A percentile compares a stretch with the other conserved stretches of the same genome.
These are phyloP conservation scores for Acanthisitta chloris DNA, from an alignment of 2,113 vertebrate species.

Conservation along the genomic window DNA sequence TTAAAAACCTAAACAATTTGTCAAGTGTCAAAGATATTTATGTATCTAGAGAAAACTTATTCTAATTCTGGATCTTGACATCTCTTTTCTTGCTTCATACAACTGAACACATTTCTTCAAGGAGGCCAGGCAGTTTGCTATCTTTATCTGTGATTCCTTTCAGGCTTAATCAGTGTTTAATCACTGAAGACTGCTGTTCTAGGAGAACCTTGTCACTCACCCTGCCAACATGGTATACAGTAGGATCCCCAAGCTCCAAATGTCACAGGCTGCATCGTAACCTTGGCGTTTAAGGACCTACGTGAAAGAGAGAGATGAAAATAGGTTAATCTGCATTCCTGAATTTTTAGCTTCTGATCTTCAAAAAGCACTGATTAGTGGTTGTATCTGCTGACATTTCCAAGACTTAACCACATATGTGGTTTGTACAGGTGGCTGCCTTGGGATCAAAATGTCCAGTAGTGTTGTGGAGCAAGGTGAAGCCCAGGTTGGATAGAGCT, in stretches of 20 bases:
- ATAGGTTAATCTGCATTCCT: not conserved
- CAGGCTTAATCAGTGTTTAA: not conserved
- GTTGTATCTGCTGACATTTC: not conserved
- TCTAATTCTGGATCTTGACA: not conserved
- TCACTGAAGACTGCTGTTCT: not conserved
- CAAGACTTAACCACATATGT: not conserved
- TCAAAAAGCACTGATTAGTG: not conserved
- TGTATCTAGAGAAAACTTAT: not conserved
- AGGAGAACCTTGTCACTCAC: conserved; percentile 53
- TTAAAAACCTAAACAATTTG: not conserved
- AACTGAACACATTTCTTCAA: not conserved
- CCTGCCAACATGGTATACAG: conserved; percentile 95
- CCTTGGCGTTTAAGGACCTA: conserved; percentile 94
- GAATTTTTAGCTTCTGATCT: not conserved
- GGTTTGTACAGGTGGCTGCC: not conserved
- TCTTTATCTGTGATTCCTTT: not conserved
- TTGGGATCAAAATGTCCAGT: not conserved
- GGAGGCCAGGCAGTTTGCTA: not conserved
- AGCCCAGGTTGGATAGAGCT: not conserved
- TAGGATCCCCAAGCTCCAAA: conserved; percentile 94
- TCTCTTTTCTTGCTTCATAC: not conserved
- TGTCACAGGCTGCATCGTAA: conserved; percentile 93
- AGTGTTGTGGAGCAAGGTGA: not conserved
- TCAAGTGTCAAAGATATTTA: not conserved
- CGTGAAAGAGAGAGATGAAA: not conserved